These are phyloP conservation scores for Delichon dasypus DNA, from an alignment of 2,797 vertebrate species.

Conservation along the genomic window DNA sequence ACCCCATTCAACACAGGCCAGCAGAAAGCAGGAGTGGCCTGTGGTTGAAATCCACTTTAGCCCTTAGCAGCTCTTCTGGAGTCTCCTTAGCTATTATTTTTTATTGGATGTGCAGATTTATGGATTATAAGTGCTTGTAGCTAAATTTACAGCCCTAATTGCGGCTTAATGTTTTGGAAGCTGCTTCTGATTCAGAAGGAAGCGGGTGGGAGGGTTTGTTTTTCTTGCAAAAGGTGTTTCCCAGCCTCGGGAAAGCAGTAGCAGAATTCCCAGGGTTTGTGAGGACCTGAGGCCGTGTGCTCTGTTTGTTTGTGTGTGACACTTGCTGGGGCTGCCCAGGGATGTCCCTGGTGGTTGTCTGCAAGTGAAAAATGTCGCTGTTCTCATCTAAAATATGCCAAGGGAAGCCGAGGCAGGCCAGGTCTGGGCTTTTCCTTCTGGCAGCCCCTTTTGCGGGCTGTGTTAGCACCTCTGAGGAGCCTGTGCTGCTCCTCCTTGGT, in stretches of 20 bases:
- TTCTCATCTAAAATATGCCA: background rate
- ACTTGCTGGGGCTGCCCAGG: background rate
- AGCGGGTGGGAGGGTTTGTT: background rate
- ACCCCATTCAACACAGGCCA: background rate
- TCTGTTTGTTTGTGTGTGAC: accelerated
- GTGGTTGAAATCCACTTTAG: constrained; percentile 36
- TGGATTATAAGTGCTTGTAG: constrained; percentile 2
- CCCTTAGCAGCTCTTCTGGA: background rate
- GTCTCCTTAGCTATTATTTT: constrained; percentile 42
- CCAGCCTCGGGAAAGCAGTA: background rate
- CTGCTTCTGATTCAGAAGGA: constrained; percentile 1
- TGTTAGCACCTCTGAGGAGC: background rate
- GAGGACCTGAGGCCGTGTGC: accelerated
- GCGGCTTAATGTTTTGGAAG: constrained; percentile 9
- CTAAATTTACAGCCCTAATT: constrained; percentile 47
- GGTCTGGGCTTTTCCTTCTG: background rate
- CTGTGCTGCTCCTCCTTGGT: background rate
- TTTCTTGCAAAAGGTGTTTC: constrained; percentile 3
- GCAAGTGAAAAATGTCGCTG: background rate
- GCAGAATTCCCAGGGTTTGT: background rate
- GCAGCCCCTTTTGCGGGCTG: background rate
- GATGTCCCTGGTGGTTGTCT: background rate
- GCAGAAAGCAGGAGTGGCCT: background rate
- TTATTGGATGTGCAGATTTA: constrained; percentile 45
- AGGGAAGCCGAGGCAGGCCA: background rate